Base-by-base conservation (phyloP, 2,113 vertebrate genomes). In the Oxyruncus cristatus region DNA sequence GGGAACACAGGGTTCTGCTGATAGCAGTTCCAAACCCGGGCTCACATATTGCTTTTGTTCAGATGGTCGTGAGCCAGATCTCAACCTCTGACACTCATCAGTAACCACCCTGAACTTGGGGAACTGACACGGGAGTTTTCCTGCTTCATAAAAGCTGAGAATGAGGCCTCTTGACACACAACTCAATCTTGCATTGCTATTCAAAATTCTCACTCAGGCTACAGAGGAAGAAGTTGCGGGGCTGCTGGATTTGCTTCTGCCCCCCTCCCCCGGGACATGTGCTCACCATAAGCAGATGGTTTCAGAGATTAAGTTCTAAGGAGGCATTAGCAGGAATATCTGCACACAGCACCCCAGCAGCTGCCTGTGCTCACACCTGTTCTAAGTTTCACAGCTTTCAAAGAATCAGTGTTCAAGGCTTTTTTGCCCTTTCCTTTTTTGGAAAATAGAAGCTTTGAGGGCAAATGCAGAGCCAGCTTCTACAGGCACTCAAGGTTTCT, bases 301-400 rank as follows among this genome's bases (percentile, higher is more conserved):
- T 94, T 88, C 92, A 80, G 95, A 97, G 96, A 97, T 97, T 97
- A 97, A 96, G 95, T 97, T 97, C 96, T 96, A 96, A 97, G 91
- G 89, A 97, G 72, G 95, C 70, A 96, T 96, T 96, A 95, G 85
- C 73, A 93, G 83, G 90, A 97, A 93, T 97, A 97, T 96, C 95
- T 92, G 88, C 95, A 95, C 95, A 92, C 79, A 91, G 91, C 28
- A 17, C 93, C 61, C 90, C 35, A 3, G 95, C 97, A 97, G 97
- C 97, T 97, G 97, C 96, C 89, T 97, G 53, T 20, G 62, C 79
- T 97, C 95, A 96, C 97, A 97, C 97, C 97, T 98, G 97, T 98
- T 97, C 87, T 63, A 73, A 96, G 93, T 96, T 96, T 97, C 94
- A 92, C 85, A 95, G 95, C 92, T 97, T 97, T 97, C 96, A 97